Evolutionary conservation across 2,113 vertebrate genomes (phyloP), one percentile per base, ranked within the genome.

Genomic region (Thamnaconus septentrionalis): DNA sequence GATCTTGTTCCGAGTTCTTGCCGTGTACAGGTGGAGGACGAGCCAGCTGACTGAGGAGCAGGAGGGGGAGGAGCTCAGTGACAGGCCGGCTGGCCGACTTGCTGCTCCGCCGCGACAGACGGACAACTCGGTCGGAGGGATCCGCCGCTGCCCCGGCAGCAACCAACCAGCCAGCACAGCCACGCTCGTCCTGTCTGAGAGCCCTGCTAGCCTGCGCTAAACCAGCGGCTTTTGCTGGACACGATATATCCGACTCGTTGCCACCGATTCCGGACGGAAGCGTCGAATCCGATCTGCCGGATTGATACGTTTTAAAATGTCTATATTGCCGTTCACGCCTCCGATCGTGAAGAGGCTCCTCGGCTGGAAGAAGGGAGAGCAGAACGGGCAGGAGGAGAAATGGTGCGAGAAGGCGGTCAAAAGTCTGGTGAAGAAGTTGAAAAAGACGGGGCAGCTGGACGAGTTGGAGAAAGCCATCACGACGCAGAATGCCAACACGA

Each of bases 331-430:
- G 63, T 98, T 98, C 89, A 98, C 96, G 48, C 96, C 96, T 64
- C 96, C 96, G 71, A 95, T 98, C 78, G 96, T 98, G 70, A 98
- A 98, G 91, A 92, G 95, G 88, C 94, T 98, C 1, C 90, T 98
- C 64, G 96, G 96, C 83, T 98, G 96, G 96, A 98, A 98, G 91
- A 98, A 97, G 76, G 96, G 96, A 53, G 97, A 98, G 87, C 97
- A 97, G 91, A 97, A 95, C 88, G 96, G 97, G 54, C 97, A 97
- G 69, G 97, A 98, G 90, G 96, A 98, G 93, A 98, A 98, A 89
- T 98, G 97, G 97, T 95, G 96, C 83, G 96, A 98, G 82, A 98
- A 98, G 82, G 97, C 97, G 73, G 96, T 98, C 68, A 98, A 98
- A 85, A 98, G 96, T 92, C 85, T 98, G 52, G 97, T 98, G 81